Base-by-base conservation (phyloP, 92 coral and sea anemone genomes). In the Phenganax stokvisi region DNA sequence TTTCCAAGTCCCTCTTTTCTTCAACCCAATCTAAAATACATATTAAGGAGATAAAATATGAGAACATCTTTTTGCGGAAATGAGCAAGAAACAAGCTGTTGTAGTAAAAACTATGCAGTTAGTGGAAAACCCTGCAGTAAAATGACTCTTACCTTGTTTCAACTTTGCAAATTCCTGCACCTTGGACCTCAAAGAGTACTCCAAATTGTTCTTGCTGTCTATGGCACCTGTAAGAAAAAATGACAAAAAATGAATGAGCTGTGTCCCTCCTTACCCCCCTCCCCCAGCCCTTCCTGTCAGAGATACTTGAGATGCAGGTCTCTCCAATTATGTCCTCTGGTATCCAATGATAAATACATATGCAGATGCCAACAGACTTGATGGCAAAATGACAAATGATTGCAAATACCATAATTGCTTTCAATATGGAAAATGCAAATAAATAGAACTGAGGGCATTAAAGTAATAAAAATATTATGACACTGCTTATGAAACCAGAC, bases 171-270 rank as follows among this genome's bases (percentile, higher is more conserved):
- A 64, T 11, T 51, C 31, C n/a, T n/a, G 44, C 53, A 13, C 17
- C 56, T 51, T 63, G 44, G 74, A 37, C 57, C 69, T 79, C 30
- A 79, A 44, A 8, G 60, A 15, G 20, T 59, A 51, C 54, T 79
- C 83, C 72, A 79, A 51, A 44, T n/a, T 29, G 56, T 25, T 20
- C 17, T 65, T 79, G 62, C 83, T 63, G 51, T 79, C 57, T 7
- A n/a, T 63, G 8, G 53, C 51, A n/a, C 31, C 83, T 79, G 53
- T 2, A 51, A 74, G 10, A 20, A 17, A 61, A 17, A 61, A 61
- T 15, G 67, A 61, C 5, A 0, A 5, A 17, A 61, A 61, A 61
- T 61, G n/a, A 17, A 12, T 15, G 13, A 7, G n/a, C 13, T 61
- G 60, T 10, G 1, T 10, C 3, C 2, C 1, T 57, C 25, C 25